Conservation (phyloP, 2,888 invertebrate genomes). For the Drosophila quinaria region DNA sequence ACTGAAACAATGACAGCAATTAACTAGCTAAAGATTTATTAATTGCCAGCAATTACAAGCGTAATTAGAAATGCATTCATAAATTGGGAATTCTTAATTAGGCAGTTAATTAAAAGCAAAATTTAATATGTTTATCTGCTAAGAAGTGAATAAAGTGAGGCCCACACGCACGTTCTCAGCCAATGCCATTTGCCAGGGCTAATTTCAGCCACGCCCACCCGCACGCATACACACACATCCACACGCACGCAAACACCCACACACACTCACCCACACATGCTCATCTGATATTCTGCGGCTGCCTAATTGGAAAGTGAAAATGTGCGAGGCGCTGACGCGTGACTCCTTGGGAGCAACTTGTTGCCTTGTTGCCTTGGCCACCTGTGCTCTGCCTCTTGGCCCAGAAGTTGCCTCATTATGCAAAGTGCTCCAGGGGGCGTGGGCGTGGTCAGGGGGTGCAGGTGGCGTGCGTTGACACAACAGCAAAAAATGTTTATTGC, state of each 20-base stretch:
- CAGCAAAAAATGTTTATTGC: conserved; percentile 33
- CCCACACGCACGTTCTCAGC: neutral
- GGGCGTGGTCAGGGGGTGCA: neutral
- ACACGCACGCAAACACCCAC: conserved; percentile 10
- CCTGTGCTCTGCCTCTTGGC: conserved; percentile 32
- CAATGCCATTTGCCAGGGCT: conserved; percentile 14
- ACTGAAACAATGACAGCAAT: neutral
- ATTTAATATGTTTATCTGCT: conserved; percentile 11
- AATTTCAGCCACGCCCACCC: conserved; percentile 11
- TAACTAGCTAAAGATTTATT: conserved; percentile 4
- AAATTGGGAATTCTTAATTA: neutral
- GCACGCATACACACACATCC: neutral
- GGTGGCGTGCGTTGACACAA: conserved; percentile 47
- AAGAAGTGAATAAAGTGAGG: neutral
- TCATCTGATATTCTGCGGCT: conserved; percentile 53
- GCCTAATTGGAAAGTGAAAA: conserved; percentile 75
- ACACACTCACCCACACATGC: neutral
- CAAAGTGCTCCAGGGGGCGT: conserved; percentile 59
- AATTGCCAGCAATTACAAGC: conserved; percentile 12
- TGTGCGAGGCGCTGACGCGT: conserved; percentile 76
- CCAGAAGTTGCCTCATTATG: conserved; percentile 71
- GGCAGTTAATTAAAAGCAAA: neutral
- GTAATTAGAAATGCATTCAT: neutral
- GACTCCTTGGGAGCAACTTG: conserved; percentile 71
- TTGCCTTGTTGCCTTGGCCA: conserved; percentile 74